Evolutionary conservation across 2,888 invertebrate genomes (phyloP).

Genomic region (Acrobasis suavella): DNA sequence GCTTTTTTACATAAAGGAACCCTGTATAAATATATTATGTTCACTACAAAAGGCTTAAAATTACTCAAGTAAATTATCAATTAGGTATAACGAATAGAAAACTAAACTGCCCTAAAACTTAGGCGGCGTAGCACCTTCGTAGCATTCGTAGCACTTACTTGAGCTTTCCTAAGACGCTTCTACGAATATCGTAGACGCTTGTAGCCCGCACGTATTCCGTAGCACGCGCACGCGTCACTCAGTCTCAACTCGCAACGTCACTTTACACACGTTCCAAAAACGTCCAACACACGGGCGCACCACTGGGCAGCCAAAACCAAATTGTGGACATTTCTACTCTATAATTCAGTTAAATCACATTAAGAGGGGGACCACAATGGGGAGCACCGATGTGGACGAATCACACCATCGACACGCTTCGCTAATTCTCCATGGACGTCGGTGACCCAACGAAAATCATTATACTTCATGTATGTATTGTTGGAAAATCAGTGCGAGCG

Average conservation of each 20-base stretch:
- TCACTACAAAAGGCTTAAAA: too few relatives aligned
- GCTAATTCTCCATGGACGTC: slow-evolving; percentile 75
- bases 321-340: slow-evolving; percentile 76
- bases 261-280: slow-evolving; percentile 48
- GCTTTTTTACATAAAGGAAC: too few relatives aligned
- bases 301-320: slow-evolving; percentile 71
- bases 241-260: slow-evolving; percentile 40
- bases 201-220: slow-evolving; percentile 55
- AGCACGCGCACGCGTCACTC: slow-evolving; percentile 41
- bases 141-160: slow-evolving; percentile 53
- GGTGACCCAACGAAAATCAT: slow-evolving; percentile 64
- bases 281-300: slow-evolving; percentile 52
- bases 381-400: slow-evolving; percentile 79
- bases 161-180: slow-evolving; percentile 52
- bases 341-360: slow-evolving; percentile 81
- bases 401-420: slow-evolving; percentile 79
- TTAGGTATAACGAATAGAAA: too few relatives aligned
- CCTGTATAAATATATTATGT: too few relatives aligned
- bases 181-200: slow-evolving; percentile 41
- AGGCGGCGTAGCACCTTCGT: slow-evolving; percentile 35
- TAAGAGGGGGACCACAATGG: slow-evolving; percentile 78
- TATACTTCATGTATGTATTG: slow-evolving; percentile 58
- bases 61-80: too few relatives aligned
- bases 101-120: slow-evolving; percentile 20
- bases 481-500: slow-evolving; percentile 49